A percentile compares a stretch with the other conserved stretches of the same genome.
Conservation (phyloP, 2,888 invertebrate genomes). For the Lutraria lutraria region DNA sequence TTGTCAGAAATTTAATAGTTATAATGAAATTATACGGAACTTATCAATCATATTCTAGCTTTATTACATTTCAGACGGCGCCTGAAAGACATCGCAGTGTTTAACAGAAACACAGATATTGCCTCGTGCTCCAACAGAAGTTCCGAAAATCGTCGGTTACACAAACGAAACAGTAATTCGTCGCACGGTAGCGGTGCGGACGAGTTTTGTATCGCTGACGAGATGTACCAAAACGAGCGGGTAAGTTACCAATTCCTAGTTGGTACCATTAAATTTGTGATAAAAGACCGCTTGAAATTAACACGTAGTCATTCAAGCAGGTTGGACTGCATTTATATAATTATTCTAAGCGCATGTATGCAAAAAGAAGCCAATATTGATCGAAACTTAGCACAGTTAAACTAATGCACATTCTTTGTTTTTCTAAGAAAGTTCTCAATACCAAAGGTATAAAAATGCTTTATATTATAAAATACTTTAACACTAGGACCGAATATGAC, state of each 20-base stretch:
- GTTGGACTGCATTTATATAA: neutral
- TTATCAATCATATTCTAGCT: neutral
- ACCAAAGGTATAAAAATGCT: too few species aligned
- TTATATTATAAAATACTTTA: too few species aligned
- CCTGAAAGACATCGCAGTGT: slow-evolving; percentile 36
- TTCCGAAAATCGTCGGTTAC: slow-evolving; percentile 47
- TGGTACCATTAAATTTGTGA: neutral
- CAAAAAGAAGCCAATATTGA: neutral
- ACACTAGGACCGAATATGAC: too few species aligned
- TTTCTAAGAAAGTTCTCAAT: neutral
- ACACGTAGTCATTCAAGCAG: neutral
- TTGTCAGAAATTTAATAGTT: too few species aligned
- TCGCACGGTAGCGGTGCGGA: slow-evolving; percentile 17
- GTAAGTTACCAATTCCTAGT: neutral
- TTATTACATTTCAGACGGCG: slow-evolving; percentile 29
- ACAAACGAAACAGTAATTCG: slow-evolving; percentile 42
- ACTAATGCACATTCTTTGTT: neutral
- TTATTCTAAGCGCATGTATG: neutral
- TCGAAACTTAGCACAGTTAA: neutral
- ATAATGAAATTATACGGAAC: neutral
- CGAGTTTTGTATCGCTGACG: neutral
- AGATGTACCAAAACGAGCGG: neutral
- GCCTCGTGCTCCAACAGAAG: slow-evolving; percentile 23
- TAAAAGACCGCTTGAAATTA: neutral
- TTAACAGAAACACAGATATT: slow-evolving; percentile 30